Evolutionary conservation across 2,888 invertebrate genomes (phyloP), one percentile per base, ranked within the genome.

Genomic region (Oscheius sp.): DNA sequence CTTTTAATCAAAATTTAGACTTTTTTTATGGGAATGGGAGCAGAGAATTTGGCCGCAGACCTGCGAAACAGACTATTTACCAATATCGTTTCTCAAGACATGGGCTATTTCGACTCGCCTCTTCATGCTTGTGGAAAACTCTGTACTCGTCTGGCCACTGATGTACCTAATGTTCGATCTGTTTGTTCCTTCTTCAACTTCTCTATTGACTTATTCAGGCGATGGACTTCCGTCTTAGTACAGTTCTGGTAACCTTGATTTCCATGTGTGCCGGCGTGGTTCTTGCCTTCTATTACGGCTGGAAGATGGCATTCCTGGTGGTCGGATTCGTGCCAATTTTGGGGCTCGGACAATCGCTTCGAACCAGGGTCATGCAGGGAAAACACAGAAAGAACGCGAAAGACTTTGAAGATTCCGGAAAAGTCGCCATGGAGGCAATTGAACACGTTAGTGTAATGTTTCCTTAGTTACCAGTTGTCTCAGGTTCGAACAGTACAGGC

Each of bases 71-170:
- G 72, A 21, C 89, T 90, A 2, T 91, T 91, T 80, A 78, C 82
- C 13, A 90, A 90, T 75, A 88, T 91, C 66, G 76, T 91, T 42
- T 84, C 89, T 1, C 90, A 91, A 79, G 86, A 90, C 50, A 87
- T 90, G 33, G 89, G 87, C n/a, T 91, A 90, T 89, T 91, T 90
- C 78, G 91, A 91, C 83, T 81, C 89, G 10, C 88, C 89, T 32
- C 81, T 83, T 4, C 89, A 90, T 78, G 87, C 90, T 2, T 84
- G 89, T 33, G 90, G 90, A 32, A 90, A 89, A 78, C 79, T 90
- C 35, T 88, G 89, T 59, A 90, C 90, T 1, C 83, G 90, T 74
- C 86, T 91, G 63, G 90, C 91, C 13, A 88, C 90, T 65, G 91
- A 91, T 85, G 90, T 90, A 35, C 90, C 90, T 1, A 86, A 90